Evolutionary conservation across 1,140 invertebrate genomes (phyloP).

Genomic region (Vanessa atalanta): DNA sequence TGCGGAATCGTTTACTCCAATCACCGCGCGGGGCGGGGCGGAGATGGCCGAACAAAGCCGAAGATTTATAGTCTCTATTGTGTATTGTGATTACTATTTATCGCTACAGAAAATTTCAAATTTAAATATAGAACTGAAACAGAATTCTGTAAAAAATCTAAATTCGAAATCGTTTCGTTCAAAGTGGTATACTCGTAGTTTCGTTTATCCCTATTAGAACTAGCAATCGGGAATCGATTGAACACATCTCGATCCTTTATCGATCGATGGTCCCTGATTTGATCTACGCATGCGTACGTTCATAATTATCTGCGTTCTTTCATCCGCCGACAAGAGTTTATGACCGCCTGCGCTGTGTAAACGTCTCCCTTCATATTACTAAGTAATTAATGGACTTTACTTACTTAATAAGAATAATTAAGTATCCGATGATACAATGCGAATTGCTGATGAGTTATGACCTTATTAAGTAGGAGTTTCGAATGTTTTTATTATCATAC

Average conservation of each 20-base stretch:
- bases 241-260: conserved; percentile 74
- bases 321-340: conserved; percentile 74
- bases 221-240: conserved; percentile 42
- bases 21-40: conserved; percentile 51
- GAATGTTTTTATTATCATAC: conserved; percentile 2
- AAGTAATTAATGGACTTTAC: conserved; percentile 72
- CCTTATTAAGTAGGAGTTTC: conserved; percentile 26
- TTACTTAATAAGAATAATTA: conserved; percentile 61
- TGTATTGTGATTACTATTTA: conserved; percentile 33
- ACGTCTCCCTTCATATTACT: conserved; percentile 72
- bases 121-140: background rate
- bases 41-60: conserved; percentile 58
- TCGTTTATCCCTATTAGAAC: no score
- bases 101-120: conserved; percentile 13
- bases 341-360: conserved; percentile 67
- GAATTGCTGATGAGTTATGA: conserved; percentile 32
- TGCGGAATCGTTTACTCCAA: conserved; percentile 74
- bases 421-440: conserved; percentile 49
- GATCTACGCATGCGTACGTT: conserved; percentile 77
- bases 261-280: conserved; percentile 73
- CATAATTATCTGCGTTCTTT: conserved; percentile 78
- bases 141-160: background rate
- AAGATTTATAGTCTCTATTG: conserved; percentile 43
- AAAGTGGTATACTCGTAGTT: no score
- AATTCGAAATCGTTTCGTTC: background rate